Conservation (phyloP, 2,113 vertebrate genomes). For the Vanacampus margaritifer region DNA sequence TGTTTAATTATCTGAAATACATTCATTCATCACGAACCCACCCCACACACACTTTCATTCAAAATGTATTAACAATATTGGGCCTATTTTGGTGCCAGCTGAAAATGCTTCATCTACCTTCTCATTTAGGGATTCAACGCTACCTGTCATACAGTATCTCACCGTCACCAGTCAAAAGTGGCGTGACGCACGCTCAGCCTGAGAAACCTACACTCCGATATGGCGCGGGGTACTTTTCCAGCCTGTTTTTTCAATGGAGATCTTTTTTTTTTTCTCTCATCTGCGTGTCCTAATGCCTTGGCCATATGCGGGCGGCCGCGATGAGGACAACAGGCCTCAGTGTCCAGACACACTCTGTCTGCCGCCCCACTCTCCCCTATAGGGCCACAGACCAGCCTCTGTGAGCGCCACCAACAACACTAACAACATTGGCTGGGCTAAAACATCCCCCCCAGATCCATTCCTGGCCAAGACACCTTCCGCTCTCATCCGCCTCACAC, state of each 20-base stretch:
- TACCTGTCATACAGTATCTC: slow-evolving; percentile 17
- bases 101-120: slow-evolving; percentile 24
- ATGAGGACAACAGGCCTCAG: slow-evolving; percentile 67
- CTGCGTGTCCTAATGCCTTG: slow-evolving; percentile 56
- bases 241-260: slow-evolving; percentile 26
- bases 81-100: neutral
- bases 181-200: slow-evolving; percentile 52
- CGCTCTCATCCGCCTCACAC: slow-evolving; percentile 56
- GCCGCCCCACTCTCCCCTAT: slow-evolving; percentile 46
- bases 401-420: slow-evolving; percentile 59
- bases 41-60: neutral
- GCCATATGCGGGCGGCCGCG: slow-evolving; percentile 61
- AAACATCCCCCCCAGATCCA: slow-evolving; percentile 26
- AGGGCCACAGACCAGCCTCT: slow-evolving; percentile 64
- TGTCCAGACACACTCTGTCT: slow-evolving; percentile 58
- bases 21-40: no score
- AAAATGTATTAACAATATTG: no score
- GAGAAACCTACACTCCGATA: slow-evolving; percentile 58
- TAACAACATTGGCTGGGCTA: slow-evolving; percentile 43
- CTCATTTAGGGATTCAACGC: slow-evolving; percentile 14
- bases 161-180: slow-evolving; percentile 51
- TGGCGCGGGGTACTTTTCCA: slow-evolving; percentile 64
- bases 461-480: slow-evolving; percentile 53
- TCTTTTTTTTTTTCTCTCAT: slow-evolving; percentile 30
- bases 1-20: no score